Percentiles rank a stretch among this genome's conserved stretches.
Evolutionary conservation across 1,140 invertebrate genomes (phyloP).

Genomic region (Caerostris extrusa): DNA sequence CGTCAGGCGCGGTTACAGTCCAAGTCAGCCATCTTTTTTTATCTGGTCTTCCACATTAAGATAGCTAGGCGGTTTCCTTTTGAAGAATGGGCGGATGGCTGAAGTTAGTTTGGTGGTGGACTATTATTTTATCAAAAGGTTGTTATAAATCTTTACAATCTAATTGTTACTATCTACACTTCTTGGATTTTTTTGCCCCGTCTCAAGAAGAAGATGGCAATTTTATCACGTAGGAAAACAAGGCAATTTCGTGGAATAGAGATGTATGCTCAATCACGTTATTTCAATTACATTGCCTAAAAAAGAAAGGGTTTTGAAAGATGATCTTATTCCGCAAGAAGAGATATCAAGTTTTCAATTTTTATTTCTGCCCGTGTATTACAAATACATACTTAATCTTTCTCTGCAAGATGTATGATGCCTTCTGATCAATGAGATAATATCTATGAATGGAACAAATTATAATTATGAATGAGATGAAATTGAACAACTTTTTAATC

Average conservation of each 20-base stretch:
- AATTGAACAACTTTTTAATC: too few relatives aligned
- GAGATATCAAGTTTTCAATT: not conserved
- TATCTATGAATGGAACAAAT: too few relatives aligned
- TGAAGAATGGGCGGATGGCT: slow-evolving; percentile 59
- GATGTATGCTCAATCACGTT: not conserved
- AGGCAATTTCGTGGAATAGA: slow-evolving; percentile 14
- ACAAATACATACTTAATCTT: not conserved
- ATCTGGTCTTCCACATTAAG: slow-evolving; percentile 51
- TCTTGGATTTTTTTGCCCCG: slow-evolving; percentile 12
- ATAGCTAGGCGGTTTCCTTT: slow-evolving; percentile 40
- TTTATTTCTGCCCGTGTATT: not conserved
- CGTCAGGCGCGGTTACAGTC: slow-evolving; percentile 53
- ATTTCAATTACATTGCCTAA: slow-evolving; percentile 19
- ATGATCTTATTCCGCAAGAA: not conserved
- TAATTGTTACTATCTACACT: slow-evolving; percentile 72
- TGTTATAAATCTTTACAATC: slow-evolving; percentile 74
- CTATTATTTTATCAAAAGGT: slow-evolving; percentile 66
- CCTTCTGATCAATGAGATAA: too few relatives aligned
- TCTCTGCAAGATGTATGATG: too few relatives aligned
- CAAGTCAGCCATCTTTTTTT: slow-evolving; percentile 30
- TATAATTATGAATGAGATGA: too few relatives aligned
- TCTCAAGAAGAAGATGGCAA: not conserved
- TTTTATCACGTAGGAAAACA: slow-evolving; percentile 27
- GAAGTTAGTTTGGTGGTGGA: slow-evolving; percentile 13
- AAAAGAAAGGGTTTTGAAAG: not conserved